Base-by-base conservation (phyloP, 2,888 invertebrate genomes). In the Dusona sp. region DNA sequence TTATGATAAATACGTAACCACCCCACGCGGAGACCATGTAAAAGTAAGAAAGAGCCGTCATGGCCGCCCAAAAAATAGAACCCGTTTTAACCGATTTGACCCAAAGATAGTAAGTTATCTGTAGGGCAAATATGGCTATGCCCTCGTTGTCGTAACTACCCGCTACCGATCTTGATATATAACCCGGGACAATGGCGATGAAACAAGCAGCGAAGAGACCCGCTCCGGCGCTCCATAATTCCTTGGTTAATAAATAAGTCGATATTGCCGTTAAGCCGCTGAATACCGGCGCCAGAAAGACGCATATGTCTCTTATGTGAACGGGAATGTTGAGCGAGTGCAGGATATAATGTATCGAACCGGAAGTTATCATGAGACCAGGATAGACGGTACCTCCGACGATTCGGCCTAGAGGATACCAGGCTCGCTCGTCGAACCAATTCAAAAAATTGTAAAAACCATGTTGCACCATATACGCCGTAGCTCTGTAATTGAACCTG, bases 21-120 rank as follows among this genome's bases (percentile, higher is more conserved):
- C 99, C 99, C 99, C 99, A 99, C 89, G 99, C 99, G 87, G 99
- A 99, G 2, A 99, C 99, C 99, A 99, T 99, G 95, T 99, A 99
- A 95, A 99, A 99, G 95, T 99, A 99, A 0, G 99, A 98, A 6
- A 99, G 94, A 9, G 99, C 98, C 80, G 99, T 97, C 93, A 98
- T 97, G 51, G 98, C 96, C 6, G 99, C 97, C 99, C 99, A 99
- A 94, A 98, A 99, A 51, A 99, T 97, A 6, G 99, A 98, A 38
- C 99, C 99, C 89, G 98, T 99, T 95, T 99, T 99, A 8, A 99
- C 97, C 81, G 99, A 97, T 94, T 99, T 99, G 73, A 99, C 97
- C 99, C 99, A 99, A 73, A 99, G 95, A 93, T 97, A 99, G 94
- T 99, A 99, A 1, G 99, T 99, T 94, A 99, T 98, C 95, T 99